These are phyloP conservation scores for Scolopax mira DNA, from an alignment of 2,113 vertebrate genomes.

Conservation along the genomic window DNA sequence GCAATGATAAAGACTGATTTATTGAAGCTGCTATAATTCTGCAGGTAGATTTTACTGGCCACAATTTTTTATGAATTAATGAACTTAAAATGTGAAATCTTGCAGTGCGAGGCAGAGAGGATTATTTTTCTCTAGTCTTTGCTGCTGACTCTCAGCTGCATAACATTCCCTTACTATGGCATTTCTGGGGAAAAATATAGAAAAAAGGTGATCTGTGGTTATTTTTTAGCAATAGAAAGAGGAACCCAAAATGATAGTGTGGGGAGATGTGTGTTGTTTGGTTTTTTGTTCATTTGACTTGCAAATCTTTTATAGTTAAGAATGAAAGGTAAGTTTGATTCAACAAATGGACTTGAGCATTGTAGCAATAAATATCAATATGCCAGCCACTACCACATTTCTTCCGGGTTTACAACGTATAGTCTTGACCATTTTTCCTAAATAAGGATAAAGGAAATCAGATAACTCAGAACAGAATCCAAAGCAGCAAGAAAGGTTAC, in stretches of 20 bases:
- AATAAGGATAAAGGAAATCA: neutral
- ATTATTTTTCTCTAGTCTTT: neutral
- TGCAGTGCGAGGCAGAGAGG: neutral
- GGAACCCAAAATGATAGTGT: neutral
- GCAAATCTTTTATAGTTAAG: neutral
- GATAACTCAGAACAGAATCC: neutral
- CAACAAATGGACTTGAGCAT: neutral
- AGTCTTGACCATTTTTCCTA: neutral
- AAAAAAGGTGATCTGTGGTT: neutral
- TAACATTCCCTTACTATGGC: neutral
- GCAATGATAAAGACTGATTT: neutral
- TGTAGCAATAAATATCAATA: neutral
- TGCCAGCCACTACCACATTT: neutral
- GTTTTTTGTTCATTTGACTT: neutral
- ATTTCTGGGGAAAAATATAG: neutral
- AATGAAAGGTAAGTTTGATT: neutral
- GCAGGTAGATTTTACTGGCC: neutral
- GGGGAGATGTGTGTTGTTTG: neutral
- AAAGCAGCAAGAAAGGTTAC: neutral
- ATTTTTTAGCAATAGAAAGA: neutral
- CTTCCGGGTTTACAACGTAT: neutral
- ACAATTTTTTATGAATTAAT: neutral
- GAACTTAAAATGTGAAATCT: neutral
- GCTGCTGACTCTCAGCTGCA: neutral
- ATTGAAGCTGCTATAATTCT: neutral